Conservation (phyloP, 2,797 vertebrate genomes). For the Pangasius sanitwongsei region DNA sequence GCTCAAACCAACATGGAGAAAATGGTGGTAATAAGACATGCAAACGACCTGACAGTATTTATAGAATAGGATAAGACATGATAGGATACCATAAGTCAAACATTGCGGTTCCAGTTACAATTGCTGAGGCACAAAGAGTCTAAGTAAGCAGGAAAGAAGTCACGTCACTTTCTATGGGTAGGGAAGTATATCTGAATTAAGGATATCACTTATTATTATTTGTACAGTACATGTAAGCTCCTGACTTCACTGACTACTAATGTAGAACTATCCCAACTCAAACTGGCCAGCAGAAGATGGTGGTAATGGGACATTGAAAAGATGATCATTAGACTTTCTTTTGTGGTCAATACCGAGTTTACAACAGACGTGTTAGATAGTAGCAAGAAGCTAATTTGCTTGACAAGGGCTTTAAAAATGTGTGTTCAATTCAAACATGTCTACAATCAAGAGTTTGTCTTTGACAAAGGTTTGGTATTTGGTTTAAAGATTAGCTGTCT, state of each 20-base stretch:
- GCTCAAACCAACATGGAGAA: not conserved
- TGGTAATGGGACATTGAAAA: not conserved
- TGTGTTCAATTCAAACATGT: not conserved
- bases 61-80: not conserved
- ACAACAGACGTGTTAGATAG: not conserved
- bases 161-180: not conserved
- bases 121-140: not conserved
- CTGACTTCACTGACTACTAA: not conserved
- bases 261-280: not conserved
- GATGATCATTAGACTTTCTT: not conserved
- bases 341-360: not conserved
- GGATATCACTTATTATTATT: not conserved
- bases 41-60: not conserved
- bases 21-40: not conserved
- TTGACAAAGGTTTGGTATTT: not conserved
- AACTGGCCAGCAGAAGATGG: not conserved
- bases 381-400: not conserved
- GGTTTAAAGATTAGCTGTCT: not conserved
- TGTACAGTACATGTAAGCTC: not conserved
- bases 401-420: not conserved
- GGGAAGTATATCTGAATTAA: not conserved
- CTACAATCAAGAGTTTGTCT: not conserved
- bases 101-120: not conserved
- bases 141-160: not conserved
- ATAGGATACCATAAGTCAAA: too few relatives aligned